phyloP scores from a whole-genome alignment of 1,140 invertebrate species.

The Bactericera cockerelli region DNA sequence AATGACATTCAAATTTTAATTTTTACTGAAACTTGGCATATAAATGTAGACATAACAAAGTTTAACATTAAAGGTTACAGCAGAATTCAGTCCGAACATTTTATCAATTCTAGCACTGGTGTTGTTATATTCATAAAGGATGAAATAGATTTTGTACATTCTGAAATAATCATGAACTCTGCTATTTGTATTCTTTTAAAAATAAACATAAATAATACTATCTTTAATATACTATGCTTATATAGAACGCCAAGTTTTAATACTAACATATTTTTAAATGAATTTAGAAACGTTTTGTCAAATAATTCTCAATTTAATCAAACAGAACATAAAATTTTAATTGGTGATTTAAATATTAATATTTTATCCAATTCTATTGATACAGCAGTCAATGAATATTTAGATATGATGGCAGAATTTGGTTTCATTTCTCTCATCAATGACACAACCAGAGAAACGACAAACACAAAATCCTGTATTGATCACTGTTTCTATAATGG shows the following conservation, averaged over 20 bases:
- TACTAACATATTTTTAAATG: neutral
- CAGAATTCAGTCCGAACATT: neutral
- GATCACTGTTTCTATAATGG: no score
- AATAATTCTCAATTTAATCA: no score
- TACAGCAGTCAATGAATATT: no score
- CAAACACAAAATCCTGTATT: no score
- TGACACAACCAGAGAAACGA: no score
- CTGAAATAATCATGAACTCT: neutral
- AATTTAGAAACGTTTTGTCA: neutral
- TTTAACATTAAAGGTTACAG: neutral
- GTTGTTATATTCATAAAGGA: neutral
- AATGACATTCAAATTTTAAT: neutral
- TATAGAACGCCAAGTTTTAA: neutral
- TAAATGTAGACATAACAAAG: neutral
- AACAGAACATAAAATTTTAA: no score
- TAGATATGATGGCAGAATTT: no score
- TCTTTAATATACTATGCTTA: neutral
- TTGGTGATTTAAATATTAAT: no score
- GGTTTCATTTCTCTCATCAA: no score
- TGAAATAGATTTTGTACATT: neutral
- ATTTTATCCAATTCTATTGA: no score
- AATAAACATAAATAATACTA: neutral
- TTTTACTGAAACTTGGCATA: neutral
- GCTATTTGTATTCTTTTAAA: neutral
- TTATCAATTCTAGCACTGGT: neutral